Base-by-base conservation (phyloP, 2,888 invertebrate species). In the Nomada flava region DNA sequence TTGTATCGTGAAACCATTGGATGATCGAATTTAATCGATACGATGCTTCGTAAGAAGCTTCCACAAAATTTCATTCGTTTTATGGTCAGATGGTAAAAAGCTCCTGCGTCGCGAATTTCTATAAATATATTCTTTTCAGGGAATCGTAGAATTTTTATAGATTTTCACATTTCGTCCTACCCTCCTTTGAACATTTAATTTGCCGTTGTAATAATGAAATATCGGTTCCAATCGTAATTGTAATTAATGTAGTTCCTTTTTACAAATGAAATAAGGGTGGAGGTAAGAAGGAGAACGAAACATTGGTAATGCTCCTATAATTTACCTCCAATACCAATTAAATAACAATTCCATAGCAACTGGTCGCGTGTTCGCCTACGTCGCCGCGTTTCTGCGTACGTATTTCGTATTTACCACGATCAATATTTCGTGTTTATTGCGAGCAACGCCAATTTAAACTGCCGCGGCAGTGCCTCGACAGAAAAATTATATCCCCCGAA, bases 401-500 rank as follows among this genome's bases (percentile, higher is more conserved):
- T 72, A 72, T 64, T 72, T 72, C 72, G 44, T 44, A 64, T 72
- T 72, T 64, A 15, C 72, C 64, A 5, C 72, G 72, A 72, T 72
- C 72, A 72, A 72, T 74, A 74, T 74, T 74, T 52, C 68, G 74
- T 52, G 59, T 74, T 74, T 59, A 68, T 68, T 20, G 68, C 74
- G 47, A 2, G 18, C 50, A n/a, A 68, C 42, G 36, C 5, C 36
- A 23, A 68, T 74, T 74, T 59, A 60, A 71, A 52, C 60, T 13
- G 18, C 11, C 26, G 44, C 44, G 53, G 42, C 36, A 36, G 36
- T 36, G 36, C 20, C 55, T 68, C 68, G 55, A 55, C 18, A 9
- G 11, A 11, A 9, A 65, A 52, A 20, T n/a, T 7, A 4, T 18
- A 4, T 36, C 11, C 55, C 47, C 15, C 3, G 47, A 15, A 11